phyloP scores from a whole-genome alignment of 2,888 invertebrate species.

The Cotesia congregata region DNA sequence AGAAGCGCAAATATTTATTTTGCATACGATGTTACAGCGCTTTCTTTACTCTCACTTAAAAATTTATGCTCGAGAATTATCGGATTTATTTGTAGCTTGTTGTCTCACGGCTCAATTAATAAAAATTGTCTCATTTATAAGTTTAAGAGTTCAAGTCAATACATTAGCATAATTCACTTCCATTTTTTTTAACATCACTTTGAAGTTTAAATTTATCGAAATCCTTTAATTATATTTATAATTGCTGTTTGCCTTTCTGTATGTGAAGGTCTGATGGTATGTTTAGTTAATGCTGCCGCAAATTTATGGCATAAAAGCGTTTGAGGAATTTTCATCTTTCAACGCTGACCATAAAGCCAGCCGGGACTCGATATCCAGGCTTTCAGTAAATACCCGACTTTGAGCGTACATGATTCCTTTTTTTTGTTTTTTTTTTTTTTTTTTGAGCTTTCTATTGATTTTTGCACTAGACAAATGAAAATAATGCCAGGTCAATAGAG shows the following conservation, averaged over 20 bases:
- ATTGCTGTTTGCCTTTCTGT: neutral
- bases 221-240: neutral
- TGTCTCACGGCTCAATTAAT: neutral
- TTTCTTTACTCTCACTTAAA: neutral
- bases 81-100: neutral
- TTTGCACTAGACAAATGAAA: neutral
- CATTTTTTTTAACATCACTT: neutral
- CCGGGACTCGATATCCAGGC: no score
- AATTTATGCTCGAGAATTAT: neutral
- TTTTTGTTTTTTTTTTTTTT: neutral
- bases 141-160: neutral
- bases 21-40: neutral
- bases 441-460: neutral
- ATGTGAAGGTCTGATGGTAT: neutral
- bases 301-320: neutral
- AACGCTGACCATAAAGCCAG: neutral
- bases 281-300: neutral
- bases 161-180: no score
- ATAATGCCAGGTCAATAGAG: neutral
- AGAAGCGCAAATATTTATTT: neutral
- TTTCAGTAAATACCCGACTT: neutral
- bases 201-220: neutral
- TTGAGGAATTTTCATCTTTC: neutral
- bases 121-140: neutral
- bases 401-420: neutral